phyloP scores from a whole-genome alignment of 1,140 invertebrate species.

The Oppia nitens region DNA sequence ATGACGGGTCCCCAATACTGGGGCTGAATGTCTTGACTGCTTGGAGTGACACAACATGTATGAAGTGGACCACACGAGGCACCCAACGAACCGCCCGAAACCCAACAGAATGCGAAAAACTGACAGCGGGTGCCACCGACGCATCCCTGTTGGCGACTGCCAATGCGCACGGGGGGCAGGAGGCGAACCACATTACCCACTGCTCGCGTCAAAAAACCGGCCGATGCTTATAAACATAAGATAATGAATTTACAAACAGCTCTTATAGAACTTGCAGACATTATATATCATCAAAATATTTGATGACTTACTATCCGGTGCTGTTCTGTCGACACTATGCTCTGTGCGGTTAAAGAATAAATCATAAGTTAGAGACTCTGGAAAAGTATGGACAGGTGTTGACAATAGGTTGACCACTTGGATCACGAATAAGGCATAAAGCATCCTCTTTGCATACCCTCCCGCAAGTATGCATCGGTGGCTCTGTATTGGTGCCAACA shows the following conservation, averaged over 20 bases:
- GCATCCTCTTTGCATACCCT: constrained; percentile 9
- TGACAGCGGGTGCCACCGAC: constrained; percentile 49
- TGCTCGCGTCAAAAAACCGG: constrained; percentile 12
- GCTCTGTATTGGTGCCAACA: neutral
- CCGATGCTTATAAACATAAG: constrained; percentile 1
- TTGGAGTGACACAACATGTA: constrained; percentile 59
- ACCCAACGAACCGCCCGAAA: constrained; percentile 63
- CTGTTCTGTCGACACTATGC: constrained; percentile 2
- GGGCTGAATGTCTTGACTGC: constrained; percentile 22
- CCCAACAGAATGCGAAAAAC: constrained; percentile 81
- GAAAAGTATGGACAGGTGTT: neutral
- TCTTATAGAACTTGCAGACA: too few species aligned
- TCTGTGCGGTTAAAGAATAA: neutral
- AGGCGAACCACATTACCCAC: constrained; percentile 16
- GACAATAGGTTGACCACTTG: constrained; percentile 9
- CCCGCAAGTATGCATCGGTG: constrained; percentile 10
- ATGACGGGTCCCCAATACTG: constrained; percentile 45
- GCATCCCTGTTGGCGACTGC: constrained; percentile 17
- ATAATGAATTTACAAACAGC: too few species aligned
- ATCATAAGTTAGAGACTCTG: neutral
- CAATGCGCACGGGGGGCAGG: constrained; percentile 13
- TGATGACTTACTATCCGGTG: constrained; percentile 6
- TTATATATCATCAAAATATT: too few species aligned
- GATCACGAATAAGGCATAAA: constrained; percentile 12
- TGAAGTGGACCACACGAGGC: constrained; percentile 44